phyloP scores from a whole-genome alignment of 2,888 invertebrate genomes.

The Syrphus vitripennis region DNA sequence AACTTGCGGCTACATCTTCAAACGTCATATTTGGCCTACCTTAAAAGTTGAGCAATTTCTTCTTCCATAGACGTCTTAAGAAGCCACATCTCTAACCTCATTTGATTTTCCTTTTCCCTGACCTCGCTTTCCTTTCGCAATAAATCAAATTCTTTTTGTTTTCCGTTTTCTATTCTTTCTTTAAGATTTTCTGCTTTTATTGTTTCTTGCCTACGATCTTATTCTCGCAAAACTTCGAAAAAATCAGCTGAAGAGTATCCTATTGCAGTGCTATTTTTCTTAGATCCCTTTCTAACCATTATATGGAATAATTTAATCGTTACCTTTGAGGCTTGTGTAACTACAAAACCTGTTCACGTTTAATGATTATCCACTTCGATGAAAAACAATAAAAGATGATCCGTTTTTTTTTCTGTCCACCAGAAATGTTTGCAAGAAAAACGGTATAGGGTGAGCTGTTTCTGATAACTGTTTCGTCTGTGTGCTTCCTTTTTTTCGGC shows the following conservation, averaged over 20 bases:
- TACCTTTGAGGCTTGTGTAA: no score
- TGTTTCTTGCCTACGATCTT: neutral
- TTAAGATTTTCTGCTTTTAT: neutral
- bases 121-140: neutral
- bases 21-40: neutral
- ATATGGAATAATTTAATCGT: no score
- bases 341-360: no score
- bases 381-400: no score
- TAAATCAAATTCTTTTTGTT: neutral
- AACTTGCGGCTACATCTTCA: neutral
- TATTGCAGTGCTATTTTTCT: neutral
- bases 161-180: neutral
- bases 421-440: no score
- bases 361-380: no score
- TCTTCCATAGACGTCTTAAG: neutral
- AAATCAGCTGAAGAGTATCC: neutral
- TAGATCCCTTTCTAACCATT: neutral
- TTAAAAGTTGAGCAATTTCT: neutral
- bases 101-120: neutral
- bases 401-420: no score
- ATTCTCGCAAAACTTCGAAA: neutral
- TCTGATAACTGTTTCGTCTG: no score
- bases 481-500: no score
- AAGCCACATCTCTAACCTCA: neutral
- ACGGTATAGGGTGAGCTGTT: no score